phyloP scores from a whole-genome alignment of 1,140 invertebrate genomes.

The Archivesica marissinica region DNA sequence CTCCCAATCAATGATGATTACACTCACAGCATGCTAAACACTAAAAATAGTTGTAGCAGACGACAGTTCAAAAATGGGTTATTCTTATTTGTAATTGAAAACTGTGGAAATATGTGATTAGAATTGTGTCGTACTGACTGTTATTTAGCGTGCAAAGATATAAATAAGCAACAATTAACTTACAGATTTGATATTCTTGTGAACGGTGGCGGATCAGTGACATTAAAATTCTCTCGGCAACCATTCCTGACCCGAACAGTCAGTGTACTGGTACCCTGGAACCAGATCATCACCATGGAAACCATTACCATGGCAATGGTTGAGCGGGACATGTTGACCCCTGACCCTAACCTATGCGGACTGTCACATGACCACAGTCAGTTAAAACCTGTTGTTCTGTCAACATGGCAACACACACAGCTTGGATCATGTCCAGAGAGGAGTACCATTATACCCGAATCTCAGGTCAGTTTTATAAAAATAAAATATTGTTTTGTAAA shows the following conservation, averaged over 20 bases:
- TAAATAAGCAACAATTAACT: too few relatives aligned
- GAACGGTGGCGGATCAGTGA: constrained; percentile 98
- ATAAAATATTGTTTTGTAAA: not conserved
- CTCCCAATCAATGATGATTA: too few relatives aligned
- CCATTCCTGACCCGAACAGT: constrained; percentile 95
- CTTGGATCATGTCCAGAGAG: constrained; percentile 96
- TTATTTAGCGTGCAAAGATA: too few relatives aligned
- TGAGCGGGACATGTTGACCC: constrained; percentile 86
- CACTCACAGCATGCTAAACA: too few relatives aligned
- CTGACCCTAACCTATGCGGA: constrained; percentile 88
- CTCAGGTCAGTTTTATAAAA: constrained; percentile 88
- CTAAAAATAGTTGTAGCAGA: too few relatives aligned
- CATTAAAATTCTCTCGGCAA: constrained; percentile 95
- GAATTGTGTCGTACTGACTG: too few relatives aligned
- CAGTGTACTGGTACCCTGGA: constrained; percentile 98
- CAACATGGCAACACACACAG: constrained; percentile 97
- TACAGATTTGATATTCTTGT: constrained; percentile 98
- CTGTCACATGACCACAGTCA: constrained; percentile 95
- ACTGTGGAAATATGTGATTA: too few relatives aligned
- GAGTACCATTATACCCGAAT: constrained; percentile 95
- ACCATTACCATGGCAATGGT: constrained; percentile 87
- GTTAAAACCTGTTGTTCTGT: constrained; percentile 96
- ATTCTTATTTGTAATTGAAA: too few relatives aligned
- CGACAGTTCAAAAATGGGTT: too few relatives aligned
- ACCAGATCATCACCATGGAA: constrained; percentile 89